Base-by-base conservation (phyloP, 2,113 vertebrate genomes). In the Menidia beryllina region DNA sequence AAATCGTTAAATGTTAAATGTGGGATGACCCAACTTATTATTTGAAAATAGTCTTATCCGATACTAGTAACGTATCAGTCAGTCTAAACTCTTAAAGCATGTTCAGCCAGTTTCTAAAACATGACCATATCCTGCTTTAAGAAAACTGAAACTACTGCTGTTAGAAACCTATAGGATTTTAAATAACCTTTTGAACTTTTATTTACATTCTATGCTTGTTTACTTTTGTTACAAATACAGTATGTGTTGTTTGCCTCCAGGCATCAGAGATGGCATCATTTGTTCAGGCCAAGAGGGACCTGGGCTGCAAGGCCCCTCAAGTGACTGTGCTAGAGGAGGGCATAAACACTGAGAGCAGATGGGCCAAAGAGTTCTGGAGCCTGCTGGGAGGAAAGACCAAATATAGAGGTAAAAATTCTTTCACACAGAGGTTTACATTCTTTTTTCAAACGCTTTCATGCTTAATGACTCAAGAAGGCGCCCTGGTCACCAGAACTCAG, bases 361-460 rank as follows among this genome's bases (percentile, higher is more conserved):
- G 87, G 54, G 92, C 91, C 86, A 93, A 89, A 63, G 93, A 94
- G 68, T 95, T 95, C 89, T 95, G 94, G 94, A 91, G 72, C 47
- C 87, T 95, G 38, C 88, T 94, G 43, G 93, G 93, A 52, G 94
- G 94, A 65, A 90, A 92, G 34, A 75, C 77, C 10, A 64, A 85
- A 41, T 95, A 95, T 72, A 89, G 81, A 92, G 94, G 94, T 95
- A 71, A 20, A 12, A 4, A 56, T 41, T 25, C 51, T 9, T 4
- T 2, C 19, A 52, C 47, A 39, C 25, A 47, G 30, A 30, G 25
- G 41, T 17, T 43, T 15, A 45, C 41, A 45, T 6, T 34, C 10
- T 34, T 8, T 6, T 10, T 10, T 8, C 30, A 34, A 34, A 34
- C 17, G 15, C 41, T 19, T 17, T 45, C 17, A 45, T 45, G n/a